phyloP scores from a whole-genome alignment of 2,888 invertebrate species.

The Drosophila melanocephala region DNA sequence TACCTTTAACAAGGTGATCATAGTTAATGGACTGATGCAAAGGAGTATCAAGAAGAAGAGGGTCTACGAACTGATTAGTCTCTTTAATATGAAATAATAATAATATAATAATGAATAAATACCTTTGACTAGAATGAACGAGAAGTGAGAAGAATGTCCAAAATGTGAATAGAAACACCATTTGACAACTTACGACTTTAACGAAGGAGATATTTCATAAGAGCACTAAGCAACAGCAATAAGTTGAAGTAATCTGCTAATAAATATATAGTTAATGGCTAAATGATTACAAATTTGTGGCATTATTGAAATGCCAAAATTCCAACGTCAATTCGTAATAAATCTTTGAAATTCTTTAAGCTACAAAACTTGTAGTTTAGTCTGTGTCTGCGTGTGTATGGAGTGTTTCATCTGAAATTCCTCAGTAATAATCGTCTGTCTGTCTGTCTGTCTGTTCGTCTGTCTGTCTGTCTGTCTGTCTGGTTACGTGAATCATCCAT shows the following conservation, averaged over 20 bases:
- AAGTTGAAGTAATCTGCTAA: neutral
- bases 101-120: neutral
- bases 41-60: neutral
- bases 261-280: neutral
- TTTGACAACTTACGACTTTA: neutral
- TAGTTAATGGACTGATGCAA: neutral
- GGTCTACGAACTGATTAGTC: neutral
- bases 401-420: slow-evolving; percentile 1
- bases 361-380: neutral
- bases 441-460: neutral
- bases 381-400: neutral
- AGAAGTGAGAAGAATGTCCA: neutral
- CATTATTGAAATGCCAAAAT: slow-evolving; percentile 1
- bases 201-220: neutral
- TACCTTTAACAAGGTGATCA: neutral
- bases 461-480: neutral
- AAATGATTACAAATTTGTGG: neutral
- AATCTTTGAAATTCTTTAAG: slow-evolving; percentile 6
- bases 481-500: slow-evolving; percentile 10
- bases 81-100: neutral
- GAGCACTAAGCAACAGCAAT: neutral
- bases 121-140: neutral
- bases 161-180: neutral
- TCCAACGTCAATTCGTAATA: neutral
- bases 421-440: neutral